Base-by-base conservation (phyloP, 2,113 vertebrate genomes). In the Notarius lentiginosus region DNA sequence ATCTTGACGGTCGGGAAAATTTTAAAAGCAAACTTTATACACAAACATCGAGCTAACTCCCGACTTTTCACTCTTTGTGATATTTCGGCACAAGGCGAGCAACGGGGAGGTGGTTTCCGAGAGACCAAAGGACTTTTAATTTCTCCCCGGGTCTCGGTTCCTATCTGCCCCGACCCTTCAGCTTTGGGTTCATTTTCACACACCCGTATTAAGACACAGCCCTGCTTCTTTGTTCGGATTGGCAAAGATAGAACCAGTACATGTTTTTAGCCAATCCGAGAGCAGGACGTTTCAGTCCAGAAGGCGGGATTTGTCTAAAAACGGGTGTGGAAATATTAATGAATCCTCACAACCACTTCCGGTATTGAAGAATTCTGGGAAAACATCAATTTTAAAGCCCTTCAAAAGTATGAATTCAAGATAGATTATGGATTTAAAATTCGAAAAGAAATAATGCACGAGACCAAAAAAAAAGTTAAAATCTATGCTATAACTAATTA, bases 321-420 rank as follows among this genome's bases (percentile, higher is more conserved):
- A 61, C 2, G 34, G 14, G 55, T 73, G 83, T 18, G 15, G 72
- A 27, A 61, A 68, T 20, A 53, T 30, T 51, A 83, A 70, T 55
- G 14, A 55, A 30, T 17, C 5, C 41, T 30, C 7, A 83, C 41
- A 18, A 61, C 11, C 34, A 51, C 9, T 89, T 89, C 85, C 85
- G 81, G 66, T 82, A 41, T 68, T 47, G 5, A 22, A 20, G 88
- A 30, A 72, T 80, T 86, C 30, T 79, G 86, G 63, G 79, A n/a
- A 82, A 82, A 70, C 34, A 5, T 47, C n/a, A 89, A 83, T 77
- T 83, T 88, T 83, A 75, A 86, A 89, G 86, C 24, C 63, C 6
- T 1, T 12, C 9, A 47, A 18, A 20, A 30, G 41, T 1, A 83
- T 20, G 0, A 30, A 72, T n/a, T 22, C 0, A 14, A 14, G 30